Conservation (phyloP, 2,888 invertebrate genomes). For the Xylophagus ater region DNA sequence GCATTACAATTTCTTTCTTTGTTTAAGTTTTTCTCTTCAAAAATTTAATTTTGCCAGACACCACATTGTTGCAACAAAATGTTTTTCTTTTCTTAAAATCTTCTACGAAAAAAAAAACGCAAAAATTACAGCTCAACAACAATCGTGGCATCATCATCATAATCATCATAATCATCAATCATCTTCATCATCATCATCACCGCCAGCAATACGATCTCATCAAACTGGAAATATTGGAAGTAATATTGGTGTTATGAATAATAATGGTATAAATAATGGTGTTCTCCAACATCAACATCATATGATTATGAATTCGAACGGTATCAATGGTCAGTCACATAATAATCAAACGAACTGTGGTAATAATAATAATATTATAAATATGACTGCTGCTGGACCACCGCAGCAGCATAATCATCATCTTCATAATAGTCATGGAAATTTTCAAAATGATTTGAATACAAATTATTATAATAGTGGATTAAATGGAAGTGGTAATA, state of each 20-base stretch:
- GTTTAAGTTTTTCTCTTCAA: no score
- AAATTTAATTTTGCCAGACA: no score
- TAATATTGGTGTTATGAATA: conserved; percentile 15
- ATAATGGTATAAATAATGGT: conserved; percentile 8
- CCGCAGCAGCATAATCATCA: conserved; percentile 18
- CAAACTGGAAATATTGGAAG: conserved; percentile 1
- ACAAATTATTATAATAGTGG: conserved; percentile 19
- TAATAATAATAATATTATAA: conserved; percentile 6
- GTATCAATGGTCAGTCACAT: conserved; percentile 14
- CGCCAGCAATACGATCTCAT: conserved; percentile 23
- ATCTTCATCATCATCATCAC: conserved; percentile 28
- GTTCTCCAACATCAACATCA: conserved; percentile 12
- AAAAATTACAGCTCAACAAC: conserved; percentile 36
- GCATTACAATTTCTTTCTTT: no score
- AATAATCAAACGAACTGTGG: conserved; percentile 5
- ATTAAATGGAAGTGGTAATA: conserved; percentile 4
- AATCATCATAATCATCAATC: conserved; percentile 26
- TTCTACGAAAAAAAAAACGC: no score
- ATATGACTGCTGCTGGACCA: conserved; percentile 5
- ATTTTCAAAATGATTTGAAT: conserved; percentile 19
- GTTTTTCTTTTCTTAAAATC: no score
- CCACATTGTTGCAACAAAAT: no score
- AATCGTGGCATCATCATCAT: conserved; percentile 36
- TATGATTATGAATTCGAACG: conserved; percentile 15
- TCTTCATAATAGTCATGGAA: conserved; percentile 17